These are phyloP conservation scores for Kryptopterus vitreolus DNA, from an alignment of 2,797 vertebrate species.

Conservation along the genomic window DNA sequence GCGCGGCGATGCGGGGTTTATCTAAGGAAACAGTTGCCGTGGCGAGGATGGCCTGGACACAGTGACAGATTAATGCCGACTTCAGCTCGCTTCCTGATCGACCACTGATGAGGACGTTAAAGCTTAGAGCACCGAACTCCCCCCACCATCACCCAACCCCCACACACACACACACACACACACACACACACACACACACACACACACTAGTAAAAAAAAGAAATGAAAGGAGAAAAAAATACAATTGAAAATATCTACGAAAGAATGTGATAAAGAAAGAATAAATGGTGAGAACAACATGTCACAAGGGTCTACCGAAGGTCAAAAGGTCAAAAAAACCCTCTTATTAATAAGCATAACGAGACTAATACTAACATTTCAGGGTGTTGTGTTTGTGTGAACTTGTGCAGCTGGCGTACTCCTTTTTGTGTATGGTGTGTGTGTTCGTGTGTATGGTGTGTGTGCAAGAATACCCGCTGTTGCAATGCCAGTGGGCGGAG, in stretches of 20 bases:
- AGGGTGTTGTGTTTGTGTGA: constrained; percentile 43
- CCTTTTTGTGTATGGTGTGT: constrained; percentile 22
- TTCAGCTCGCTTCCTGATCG: constrained; percentile 95
- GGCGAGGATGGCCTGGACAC: constrained; percentile 92
- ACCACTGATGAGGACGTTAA: constrained; percentile 97
- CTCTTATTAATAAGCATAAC: background rate
- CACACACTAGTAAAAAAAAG: constrained; percentile 26
- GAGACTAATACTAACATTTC: background rate
- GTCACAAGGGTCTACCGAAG: background rate
- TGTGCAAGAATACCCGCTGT: constrained; percentile 62
- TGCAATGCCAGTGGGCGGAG: no score
- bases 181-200: constrained; percentile 13
- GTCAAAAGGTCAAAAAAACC: background rate
- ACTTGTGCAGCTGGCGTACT: no score
- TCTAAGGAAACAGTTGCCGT: constrained; percentile 99
- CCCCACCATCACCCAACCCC: no score
- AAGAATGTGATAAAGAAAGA: no score
- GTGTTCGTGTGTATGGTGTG: constrained; percentile 58
- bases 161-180: constrained; percentile 15
- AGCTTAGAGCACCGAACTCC: constrained; percentile 48
- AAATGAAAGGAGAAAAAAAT: background rate
- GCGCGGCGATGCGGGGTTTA: constrained; percentile 80
- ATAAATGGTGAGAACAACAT: background rate
- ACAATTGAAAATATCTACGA: constrained; percentile 8
- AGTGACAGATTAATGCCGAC: constrained; percentile 95